phyloP scores from a whole-genome alignment of 2,888 invertebrate species.

The Drosophila gaucha region DNA sequence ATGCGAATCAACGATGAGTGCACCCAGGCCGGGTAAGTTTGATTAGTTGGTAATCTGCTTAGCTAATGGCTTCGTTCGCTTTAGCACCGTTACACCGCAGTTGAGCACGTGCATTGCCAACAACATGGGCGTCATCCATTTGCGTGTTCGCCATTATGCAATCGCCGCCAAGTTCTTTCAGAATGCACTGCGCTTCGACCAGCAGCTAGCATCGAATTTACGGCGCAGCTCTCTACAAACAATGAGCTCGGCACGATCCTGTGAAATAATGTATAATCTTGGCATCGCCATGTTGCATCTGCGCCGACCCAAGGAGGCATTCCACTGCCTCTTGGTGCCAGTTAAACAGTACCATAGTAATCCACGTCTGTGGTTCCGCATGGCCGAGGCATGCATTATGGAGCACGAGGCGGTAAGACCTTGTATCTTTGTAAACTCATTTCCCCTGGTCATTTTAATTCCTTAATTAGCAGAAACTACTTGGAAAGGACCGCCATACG shows the following conservation, averaged over 20 bases:
- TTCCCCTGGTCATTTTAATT: neutral
- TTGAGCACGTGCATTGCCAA: slow-evolving; percentile 84
- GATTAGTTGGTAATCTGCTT: neutral
- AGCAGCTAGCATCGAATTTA: slow-evolving; percentile 74
- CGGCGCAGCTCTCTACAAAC: slow-evolving; percentile 78
- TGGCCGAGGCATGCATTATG: slow-evolving; percentile 96
- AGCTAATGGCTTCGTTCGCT: neutral
- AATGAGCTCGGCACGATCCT: slow-evolving; percentile 81
- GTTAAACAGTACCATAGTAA: slow-evolving; percentile 94
- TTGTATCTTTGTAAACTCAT: neutral
- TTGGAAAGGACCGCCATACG: slow-evolving; percentile 53
- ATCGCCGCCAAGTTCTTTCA: slow-evolving; percentile 84
- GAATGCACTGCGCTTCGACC: slow-evolving; percentile 84
- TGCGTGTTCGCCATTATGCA: slow-evolving; percentile 84
- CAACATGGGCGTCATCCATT: slow-evolving; percentile 85
- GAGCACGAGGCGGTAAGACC: slow-evolving; percentile 85
- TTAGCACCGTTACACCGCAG: slow-evolving; percentile 78
- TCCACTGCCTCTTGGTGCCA: slow-evolving; percentile 95
- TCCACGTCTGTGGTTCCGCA: slow-evolving; percentile 94
- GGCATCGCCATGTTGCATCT: slow-evolving; percentile 91
- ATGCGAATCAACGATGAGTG: slow-evolving; percentile 80
- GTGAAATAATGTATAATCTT: slow-evolving; percentile 84
- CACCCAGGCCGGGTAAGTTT: slow-evolving; percentile 70
- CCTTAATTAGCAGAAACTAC: slow-evolving; percentile 42
- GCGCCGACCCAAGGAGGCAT: slow-evolving; percentile 92